Base-by-base conservation (phyloP, 2,797 vertebrate species). In the Chaunax sp. region DNA sequence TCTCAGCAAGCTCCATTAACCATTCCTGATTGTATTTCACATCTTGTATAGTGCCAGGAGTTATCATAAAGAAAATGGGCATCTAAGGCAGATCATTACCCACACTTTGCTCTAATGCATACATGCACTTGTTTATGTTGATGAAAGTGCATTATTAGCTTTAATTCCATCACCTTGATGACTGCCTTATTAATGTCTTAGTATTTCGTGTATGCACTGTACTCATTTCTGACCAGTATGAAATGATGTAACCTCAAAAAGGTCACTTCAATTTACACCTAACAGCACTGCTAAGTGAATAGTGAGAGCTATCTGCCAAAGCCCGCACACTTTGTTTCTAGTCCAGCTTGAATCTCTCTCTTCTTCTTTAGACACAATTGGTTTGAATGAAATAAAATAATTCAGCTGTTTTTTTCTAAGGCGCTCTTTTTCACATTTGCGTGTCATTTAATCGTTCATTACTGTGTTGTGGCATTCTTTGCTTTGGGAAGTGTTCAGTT, bases 271-370 rank as follows among this genome's bases (percentile, higher is more conserved):
- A 25, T 82, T 75, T 60, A 61, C 72, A 70, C 64, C n/a, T n/a
- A n/a, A n/a, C n/a, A n/a, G n/a, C n/a, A n/a, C n/a, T n/a, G n/a
- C n/a, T n/a, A n/a, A n/a, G n/a, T n/a, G n/a, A n/a, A n/a, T n/a
- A n/a, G 43, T 78, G 78, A 64, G 58, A 71, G 28, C 72, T 81
- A 81, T 78, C 71, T 55, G 51, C 40, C 67, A 79, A 75, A 54
- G 54, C 50, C 33, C 30, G n/a, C 49, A 30, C 37, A 30, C n/a
- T 3, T 52, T 53, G 35, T 62, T 54, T 72, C 30, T 8, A 46
- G 22, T 63, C 30, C 44, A 57, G 22, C 37, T 56, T 52, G 6
- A 28, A 40, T 49, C 45, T 52, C 20, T 25, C 19, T 44, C 20
- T 53, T n/a, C 9, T 23, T 63, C 44, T 53, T 70, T 16, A 18